Evolutionary conservation across 2,113 vertebrate species (phyloP).

Genomic region (Dicentrarchus labrax): DNA sequence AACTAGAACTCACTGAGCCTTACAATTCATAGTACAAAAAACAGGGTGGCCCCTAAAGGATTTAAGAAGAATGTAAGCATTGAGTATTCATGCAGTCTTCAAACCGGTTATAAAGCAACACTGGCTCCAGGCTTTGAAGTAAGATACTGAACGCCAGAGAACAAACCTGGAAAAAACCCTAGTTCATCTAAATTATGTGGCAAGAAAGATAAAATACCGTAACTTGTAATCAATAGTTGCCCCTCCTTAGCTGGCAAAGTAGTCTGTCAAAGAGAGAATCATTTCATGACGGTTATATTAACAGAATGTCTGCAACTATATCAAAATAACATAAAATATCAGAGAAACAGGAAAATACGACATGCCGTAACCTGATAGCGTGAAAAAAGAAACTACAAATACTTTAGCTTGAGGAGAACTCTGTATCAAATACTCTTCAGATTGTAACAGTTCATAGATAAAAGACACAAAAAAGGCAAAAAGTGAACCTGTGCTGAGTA

Average conservation of each 20-base stretch:
- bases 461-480: slow-evolving; percentile 29
- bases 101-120: slow-evolving; percentile 1
- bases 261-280: neutral
- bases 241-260: neutral
- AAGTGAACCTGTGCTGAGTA: slow-evolving; percentile 29
- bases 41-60: neutral
- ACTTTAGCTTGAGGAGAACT: slow-evolving; percentile 13
- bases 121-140: neutral
- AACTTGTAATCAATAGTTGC: neutral
- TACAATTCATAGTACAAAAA: neutral
- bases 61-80: neutral
- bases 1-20: slow-evolving; percentile 27
- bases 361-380: neutral
- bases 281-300: slow-evolving; percentile 3
- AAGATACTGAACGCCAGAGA: neutral
- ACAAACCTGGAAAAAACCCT: neutral
- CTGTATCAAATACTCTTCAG: slow-evolving; percentile 22
- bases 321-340: slow-evolving; percentile 36
- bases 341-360: slow-evolving; percentile 22
- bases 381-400: slow-evolving; percentile 11
- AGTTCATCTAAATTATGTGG: neutral
- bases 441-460: slow-evolving; percentile 45
- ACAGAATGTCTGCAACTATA: slow-evolving; percentile 13
- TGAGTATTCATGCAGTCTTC: neutral
- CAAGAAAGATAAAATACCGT: slow-evolving; percentile 21